Base-by-base conservation (phyloP, 2,797 vertebrate genomes). In the Enoplosus armatus region DNA sequence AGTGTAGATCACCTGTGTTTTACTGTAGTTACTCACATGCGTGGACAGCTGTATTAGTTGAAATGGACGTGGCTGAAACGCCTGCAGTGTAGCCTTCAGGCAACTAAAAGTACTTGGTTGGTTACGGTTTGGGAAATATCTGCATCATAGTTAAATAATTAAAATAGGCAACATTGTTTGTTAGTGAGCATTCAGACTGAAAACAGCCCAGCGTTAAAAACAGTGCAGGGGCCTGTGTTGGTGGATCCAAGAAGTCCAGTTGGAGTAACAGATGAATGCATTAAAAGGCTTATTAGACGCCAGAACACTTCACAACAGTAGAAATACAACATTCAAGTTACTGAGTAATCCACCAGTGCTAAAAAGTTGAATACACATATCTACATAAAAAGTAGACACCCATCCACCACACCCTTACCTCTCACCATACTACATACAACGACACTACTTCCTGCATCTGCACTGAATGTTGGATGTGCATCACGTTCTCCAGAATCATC, bases 71-170 rank as follows among this genome's bases (percentile, higher is more conserved):
- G n/a, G n/a, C n/a, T n/a, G n/a, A n/a, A n/a, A n/a, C 29, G 5
- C 54, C 61, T 37, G 61, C 47, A 22, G 45, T 47, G 24, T 4
- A 43, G 43, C 41, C 53, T 72, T 48, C 2, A n/a, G 3, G 8
- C 41, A 58, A 51, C 14, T 37, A 20, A 66, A 50, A n/a, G 4
- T 1, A 41, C 14, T 51, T 9, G 43, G 22, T 9, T 51, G 22
- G 3, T 60, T n/a, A 18, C 37, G 1, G 37, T 37, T 37, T 26
- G 7, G 12, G 10, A n/a, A 51, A 35, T 51, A 58, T 58, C 55
- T 50, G 33, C 35, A 14, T 53, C 2, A 14, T 55, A 20, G 26
- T 73, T 55, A 18, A 72, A 74, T 35, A 77, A 61, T 69, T 50
- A 51, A 58, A 59, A 51, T 11, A 47, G 3, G 4, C 20, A 22